Conservation (phyloP, 2,797 vertebrate species). For the Botia almorhae region DNA sequence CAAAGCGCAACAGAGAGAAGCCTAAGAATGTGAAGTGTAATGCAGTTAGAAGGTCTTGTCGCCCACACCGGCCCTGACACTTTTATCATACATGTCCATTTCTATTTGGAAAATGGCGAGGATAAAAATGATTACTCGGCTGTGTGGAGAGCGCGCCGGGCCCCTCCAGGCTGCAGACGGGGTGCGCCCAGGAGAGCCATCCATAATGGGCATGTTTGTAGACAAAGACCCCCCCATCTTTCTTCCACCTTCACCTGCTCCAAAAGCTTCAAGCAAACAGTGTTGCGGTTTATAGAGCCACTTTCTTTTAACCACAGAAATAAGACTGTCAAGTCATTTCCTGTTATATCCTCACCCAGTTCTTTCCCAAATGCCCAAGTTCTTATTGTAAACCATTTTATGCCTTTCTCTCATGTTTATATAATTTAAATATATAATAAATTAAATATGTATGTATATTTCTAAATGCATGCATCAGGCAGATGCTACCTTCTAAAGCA, state of each 20-base stretch:
- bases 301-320: constrained; percentile 30
- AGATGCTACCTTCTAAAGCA: not conserved
- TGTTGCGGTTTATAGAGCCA: constrained; percentile 19
- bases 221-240: constrained; percentile 14
- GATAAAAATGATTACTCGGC: constrained; percentile 97
- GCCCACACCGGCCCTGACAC: constrained; percentile 67
- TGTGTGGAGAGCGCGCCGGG: constrained; percentile 77
- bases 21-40: constrained; percentile 97
- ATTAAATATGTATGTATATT: too few relatives aligned
- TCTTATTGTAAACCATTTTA: not conserved
- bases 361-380: not conserved
- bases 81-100: constrained; percentile 99
- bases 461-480: not conserved
- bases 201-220: constrained; percentile 71
- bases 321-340: constrained; percentile 1
- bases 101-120: constrained; percentile 96
- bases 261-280: constrained; percentile 34
- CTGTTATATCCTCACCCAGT: constrained; percentile 8
- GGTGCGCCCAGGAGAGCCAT: constrained; percentile 78
- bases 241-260: constrained; percentile 38
- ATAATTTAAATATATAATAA: too few relatives aligned
- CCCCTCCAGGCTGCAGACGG: constrained; percentile 86
- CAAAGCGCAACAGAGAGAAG: constrained; percentile 91
- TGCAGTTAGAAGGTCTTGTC: constrained; percentile 95
- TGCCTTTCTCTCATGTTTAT: not conserved